Conservation (phyloP, 2,113 vertebrate genomes). For the Typhlomys cinereus region DNA sequence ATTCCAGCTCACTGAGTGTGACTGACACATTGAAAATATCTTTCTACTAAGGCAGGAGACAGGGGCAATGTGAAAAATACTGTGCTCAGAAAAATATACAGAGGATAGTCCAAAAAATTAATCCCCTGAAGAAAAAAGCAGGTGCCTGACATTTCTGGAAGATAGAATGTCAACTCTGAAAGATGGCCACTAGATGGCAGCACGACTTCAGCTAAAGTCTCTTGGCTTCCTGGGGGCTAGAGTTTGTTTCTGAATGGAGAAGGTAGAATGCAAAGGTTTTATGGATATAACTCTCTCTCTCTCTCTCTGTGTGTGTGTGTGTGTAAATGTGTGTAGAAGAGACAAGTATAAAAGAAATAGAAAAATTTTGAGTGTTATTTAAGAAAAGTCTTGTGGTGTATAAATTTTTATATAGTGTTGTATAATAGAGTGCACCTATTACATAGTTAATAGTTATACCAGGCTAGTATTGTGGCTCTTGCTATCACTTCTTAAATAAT, state of each 20-base stretch:
- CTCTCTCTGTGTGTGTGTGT: background rate
- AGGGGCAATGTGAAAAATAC: constrained; percentile 51
- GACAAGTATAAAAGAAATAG: background rate
- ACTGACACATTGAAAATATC: constrained; percentile 70
- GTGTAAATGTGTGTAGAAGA: background rate
- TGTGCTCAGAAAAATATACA: constrained; percentile 62
- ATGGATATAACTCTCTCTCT: constrained; percentile 16
- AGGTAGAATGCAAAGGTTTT: constrained; percentile 59
- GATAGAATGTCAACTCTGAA: background rate
- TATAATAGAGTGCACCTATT: no score
- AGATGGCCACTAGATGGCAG: constrained; percentile 83
- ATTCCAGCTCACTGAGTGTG: constrained; percentile 73
- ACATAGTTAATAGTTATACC: no score
- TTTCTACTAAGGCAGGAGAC: constrained; percentile 52
- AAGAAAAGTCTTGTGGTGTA: no score
- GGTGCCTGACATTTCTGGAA: constrained; percentile 42
- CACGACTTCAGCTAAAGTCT: constrained; percentile 61
- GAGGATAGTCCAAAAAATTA: constrained; percentile 76
- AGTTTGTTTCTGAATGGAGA: constrained; percentile 44
- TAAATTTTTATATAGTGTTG: background rate
- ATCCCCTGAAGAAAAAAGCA: constrained; percentile 78
- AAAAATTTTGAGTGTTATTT: no score
- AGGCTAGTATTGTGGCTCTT: background rate
- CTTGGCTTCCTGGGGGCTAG: background rate
- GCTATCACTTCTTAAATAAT: background rate